Conservation (phyloP, 2,888 invertebrate genomes). For the Sesia bembeciformis region DNA sequence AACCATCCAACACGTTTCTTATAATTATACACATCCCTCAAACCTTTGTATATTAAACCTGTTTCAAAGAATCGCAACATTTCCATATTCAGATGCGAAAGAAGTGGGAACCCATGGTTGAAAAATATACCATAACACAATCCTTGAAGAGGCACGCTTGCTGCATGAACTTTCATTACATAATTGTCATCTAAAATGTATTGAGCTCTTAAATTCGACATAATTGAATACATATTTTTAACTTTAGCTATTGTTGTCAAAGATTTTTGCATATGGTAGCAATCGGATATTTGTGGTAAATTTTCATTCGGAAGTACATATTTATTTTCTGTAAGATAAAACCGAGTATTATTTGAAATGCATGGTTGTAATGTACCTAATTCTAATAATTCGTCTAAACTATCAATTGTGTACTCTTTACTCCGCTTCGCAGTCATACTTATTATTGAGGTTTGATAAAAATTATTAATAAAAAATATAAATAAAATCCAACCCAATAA, state of each 20-base stretch:
- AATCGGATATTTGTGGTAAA: background rate
- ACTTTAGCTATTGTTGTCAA: constrained; percentile 1
- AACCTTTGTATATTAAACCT: constrained; percentile 1
- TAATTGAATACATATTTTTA: constrained; percentile 2
- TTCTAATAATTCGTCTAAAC: background rate
- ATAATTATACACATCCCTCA: background rate
- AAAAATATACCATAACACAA: constrained; percentile 3
- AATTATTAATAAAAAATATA: constrained; percentile 8
- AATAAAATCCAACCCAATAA: constrained; percentile 7
- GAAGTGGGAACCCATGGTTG: constrained; percentile 8
- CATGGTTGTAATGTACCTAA: background rate
- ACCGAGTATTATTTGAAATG: background rate
- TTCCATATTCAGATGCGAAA: background rate
- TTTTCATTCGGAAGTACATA: background rate
- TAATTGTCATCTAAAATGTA: constrained; percentile 2
- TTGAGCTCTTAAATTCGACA: constrained; percentile 1
- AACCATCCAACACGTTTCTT: background rate
- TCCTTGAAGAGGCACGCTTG: constrained; percentile 4
- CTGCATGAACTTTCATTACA: constrained; percentile 2
- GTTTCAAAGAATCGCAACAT: constrained; percentile 5
- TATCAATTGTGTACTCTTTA: background rate
- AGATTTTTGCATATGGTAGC: constrained; percentile 1
- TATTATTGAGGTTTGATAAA: constrained; percentile 9
- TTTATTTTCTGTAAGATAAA: background rate
- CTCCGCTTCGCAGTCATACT: constrained; percentile 5